These are phyloP conservation scores for Notarius quadriscutis DNA, from an alignment of 2,113 vertebrate genomes.

Conservation along the genomic window DNA sequence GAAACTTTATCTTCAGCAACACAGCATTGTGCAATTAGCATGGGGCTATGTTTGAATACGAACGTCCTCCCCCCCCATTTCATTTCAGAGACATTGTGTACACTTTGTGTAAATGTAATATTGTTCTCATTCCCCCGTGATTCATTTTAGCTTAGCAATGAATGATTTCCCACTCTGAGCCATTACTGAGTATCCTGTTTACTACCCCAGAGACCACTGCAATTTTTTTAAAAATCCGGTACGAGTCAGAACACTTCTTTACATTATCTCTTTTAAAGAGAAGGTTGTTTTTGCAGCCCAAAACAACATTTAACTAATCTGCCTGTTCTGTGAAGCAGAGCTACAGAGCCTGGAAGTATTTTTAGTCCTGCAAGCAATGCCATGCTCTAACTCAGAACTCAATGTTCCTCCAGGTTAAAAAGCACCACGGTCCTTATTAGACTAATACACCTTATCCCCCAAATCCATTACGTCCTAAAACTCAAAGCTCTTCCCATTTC, in stretches of 20 bases:
- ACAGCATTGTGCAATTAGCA: background rate
- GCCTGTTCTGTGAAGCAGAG: slow-evolving; percentile 4
- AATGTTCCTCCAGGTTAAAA: slow-evolving; percentile 42
- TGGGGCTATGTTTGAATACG: background rate
- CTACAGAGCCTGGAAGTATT: slow-evolving; percentile 24
- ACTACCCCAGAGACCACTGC: background rate
- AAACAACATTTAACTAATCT: slow-evolving; percentile 16
- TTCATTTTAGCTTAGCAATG: background rate
- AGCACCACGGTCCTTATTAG: slow-evolving; percentile 6
- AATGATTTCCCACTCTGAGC: background rate
- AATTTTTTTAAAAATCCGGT: background rate
- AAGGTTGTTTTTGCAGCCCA: background rate
- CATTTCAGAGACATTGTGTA: background rate
- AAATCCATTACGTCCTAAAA: background rate
- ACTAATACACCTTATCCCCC: background rate
- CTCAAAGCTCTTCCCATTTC: background rate
- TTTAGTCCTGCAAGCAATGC: slow-evolving; percentile 39
- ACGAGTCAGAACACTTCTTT: background rate
- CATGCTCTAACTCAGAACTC: slow-evolving; percentile 23
- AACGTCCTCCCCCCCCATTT: background rate
- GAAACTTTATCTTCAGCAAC: background rate
- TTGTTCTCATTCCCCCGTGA: background rate
- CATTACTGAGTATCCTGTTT: slow-evolving; percentile 1
- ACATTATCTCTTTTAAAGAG: background rate
- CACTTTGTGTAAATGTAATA: background rate